Percentiles rank a stretch among this genome's conserved stretches.
Evolutionary conservation across 2,113 vertebrate genomes (phyloP).

Genomic region (Zingel zingel): DNA sequence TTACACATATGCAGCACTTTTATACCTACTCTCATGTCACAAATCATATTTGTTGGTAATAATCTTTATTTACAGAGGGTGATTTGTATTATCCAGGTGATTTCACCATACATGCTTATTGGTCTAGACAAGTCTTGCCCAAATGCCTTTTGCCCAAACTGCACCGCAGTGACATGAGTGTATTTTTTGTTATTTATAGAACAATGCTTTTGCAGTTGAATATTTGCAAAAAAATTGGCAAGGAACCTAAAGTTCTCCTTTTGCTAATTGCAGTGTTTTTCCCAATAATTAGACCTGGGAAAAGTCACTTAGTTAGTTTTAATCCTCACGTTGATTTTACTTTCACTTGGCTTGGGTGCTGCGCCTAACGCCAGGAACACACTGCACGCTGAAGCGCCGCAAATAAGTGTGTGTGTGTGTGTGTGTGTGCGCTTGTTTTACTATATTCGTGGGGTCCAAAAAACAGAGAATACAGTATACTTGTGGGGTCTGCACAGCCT

Average conservation of each 20-base stretch:
- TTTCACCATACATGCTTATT: not conserved
- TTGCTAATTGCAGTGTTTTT: not conserved
- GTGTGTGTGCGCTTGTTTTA: too few relatives aligned
- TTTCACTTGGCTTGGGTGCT: too few relatives aligned
- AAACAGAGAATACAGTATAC: too few relatives aligned
- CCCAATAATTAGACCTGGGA: too few relatives aligned
- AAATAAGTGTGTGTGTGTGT: too few relatives aligned
- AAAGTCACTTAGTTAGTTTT: too few relatives aligned
- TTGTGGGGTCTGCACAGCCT: too few relatives aligned
- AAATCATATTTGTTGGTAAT: not conserved
- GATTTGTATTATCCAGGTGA: not conserved
- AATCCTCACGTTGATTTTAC: too few relatives aligned
- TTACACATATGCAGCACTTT: not conserved
- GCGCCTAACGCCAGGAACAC: too few relatives aligned
- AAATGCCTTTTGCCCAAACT: not conserved
- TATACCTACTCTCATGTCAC: constrained; percentile 11
- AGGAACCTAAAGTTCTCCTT: not conserved
- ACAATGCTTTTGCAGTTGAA: not conserved
- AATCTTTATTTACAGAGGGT: not conserved
- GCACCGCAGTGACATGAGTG: constrained; percentile 29
- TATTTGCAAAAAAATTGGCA: not conserved
- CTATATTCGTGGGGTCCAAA: too few relatives aligned
- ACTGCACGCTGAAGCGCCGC: too few relatives aligned
- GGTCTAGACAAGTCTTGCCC: not conserved
- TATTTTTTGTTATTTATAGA: not conserved